Base-by-base conservation (phyloP, 2,797 vertebrate genomes). In the Rousettus madagascariensis region DNA sequence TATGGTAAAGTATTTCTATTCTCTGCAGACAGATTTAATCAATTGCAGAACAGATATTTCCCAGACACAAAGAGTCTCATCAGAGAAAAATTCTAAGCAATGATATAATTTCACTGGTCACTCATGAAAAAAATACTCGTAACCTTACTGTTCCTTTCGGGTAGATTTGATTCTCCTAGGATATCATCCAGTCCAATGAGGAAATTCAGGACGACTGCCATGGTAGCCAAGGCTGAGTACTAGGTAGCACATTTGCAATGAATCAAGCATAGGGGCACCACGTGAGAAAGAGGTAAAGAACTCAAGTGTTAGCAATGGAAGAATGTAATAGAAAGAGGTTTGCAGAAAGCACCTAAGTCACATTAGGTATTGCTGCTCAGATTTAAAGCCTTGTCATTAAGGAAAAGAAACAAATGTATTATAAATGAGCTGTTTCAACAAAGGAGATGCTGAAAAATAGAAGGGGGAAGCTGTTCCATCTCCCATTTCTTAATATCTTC, bases 11-110 rank as follows among this genome's bases (percentile, higher is more conserved):
- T 71, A 84, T 93, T 96, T 96, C 72, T 96, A 68, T 86, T 94
- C 79, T 49, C 92, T 51, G 49, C 12, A 84, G 84, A 77, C 59
- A 91, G 69, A 93, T 55, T 91, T 63, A 71, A 93, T 91, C 63
- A 82, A 94, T 68, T 77, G 41, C 19, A 75, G 69, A 89, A 71
- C 57, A 95, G 51, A 91, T 68, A 94, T 46, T 93, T 71, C 49
- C 80, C 53, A 49, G 77, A 96, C 79, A 96, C 49, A 93, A 79
- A 74, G 91, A 89, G 63, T 69, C n/a, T 96, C 90, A 93, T 91
- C 55, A 75, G 74, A 93, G 71, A 78, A 61, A 94, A 96, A 90
- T 82, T 79, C 83, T 87, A 95, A 94, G 74, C 79, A 80, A 68
- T 93, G 89, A 82, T 49, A 71, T 91, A 88, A 96, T 97, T 93